Conservation (phyloP, 2,888 invertebrate genomes). For the Onchidella celtica region DNA sequence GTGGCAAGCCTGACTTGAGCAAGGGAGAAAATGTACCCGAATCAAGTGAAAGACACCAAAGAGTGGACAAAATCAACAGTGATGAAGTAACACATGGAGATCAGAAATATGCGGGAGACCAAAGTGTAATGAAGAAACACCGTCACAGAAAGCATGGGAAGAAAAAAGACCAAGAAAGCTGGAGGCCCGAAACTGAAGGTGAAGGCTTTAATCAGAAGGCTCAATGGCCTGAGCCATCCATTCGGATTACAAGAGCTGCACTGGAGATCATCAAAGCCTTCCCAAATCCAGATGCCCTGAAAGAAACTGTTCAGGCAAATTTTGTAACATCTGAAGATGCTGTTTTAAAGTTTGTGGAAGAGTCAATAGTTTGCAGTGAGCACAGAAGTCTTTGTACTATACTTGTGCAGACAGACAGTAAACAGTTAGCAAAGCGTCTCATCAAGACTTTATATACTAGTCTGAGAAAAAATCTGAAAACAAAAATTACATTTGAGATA, state of each 20-base stretch:
- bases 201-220: too few relatives aligned
- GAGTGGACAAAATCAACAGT: too few relatives aligned
- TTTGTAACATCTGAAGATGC: background rate
- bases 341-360: conserved; percentile 4
- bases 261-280: background rate
- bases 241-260: background rate
- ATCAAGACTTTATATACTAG: background rate
- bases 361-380: background rate
- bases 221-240: too few relatives aligned
- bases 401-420: background rate
- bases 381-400: background rate
- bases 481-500: conserved; percentile 6
- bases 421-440: conserved; percentile 11
- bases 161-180: too few relatives aligned
- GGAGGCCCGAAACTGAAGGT: too few relatives aligned
- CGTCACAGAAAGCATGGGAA: too few relatives aligned
- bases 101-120: too few relatives aligned
- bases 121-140: too few relatives aligned
- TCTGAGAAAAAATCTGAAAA: background rate
- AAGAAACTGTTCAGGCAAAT: background rate
- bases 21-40: too few relatives aligned
- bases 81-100: too few relatives aligned
- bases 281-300: background rate
- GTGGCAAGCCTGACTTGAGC: background rate
- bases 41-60: too few relatives aligned